Evolutionary conservation across 2,797 vertebrate species (phyloP), one percentile per base, ranked within the genome.

Genomic region (Kryptopterus vitreolus): DNA sequence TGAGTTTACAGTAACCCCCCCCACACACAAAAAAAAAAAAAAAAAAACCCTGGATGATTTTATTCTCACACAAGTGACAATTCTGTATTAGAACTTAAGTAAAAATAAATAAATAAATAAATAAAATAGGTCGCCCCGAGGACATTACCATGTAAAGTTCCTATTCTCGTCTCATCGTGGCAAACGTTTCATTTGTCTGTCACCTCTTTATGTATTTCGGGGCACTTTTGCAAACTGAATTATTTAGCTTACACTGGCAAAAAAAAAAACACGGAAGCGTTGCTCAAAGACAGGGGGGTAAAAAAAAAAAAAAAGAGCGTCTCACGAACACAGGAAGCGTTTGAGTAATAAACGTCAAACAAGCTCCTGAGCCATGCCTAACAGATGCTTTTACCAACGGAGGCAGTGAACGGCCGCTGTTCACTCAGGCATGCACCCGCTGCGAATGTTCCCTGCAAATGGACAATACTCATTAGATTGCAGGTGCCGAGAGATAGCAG

Each of bases 341-440:
- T 85, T 81, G 90, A 90, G 91, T 91, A 91, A 92, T 92, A 93
- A 93, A 94, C 88, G 91, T 93, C 92, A 92, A 85, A 90, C 90
- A 80, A 62, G 90, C 88, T 91, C 87, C 88, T 87, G 90, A 89
- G 90, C 90, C 86, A 82, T 87, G 88, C 88, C 92, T 94, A 94
- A 93, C 93, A 93, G 93, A 94, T 94, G 92, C 92, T 91, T 94
- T 94, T 93, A 92, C 92, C 92, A 90, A 90, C 92, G 89, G 90
- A 83, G 87, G 89, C 79, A 87, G 89, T 80, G 91, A 88, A 90
- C 88, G 70, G 84, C 82, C 86, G 84, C 87, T 90, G 89, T 89
- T 90, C 87, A 85, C 90, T 94, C 80, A 85, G 90, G 88, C 92
- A 89, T 91, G 87, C 87, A 85, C 82, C 69, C 86, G 87, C 81